Percentiles rank a stretch among this genome's conserved stretches.
Evolutionary conservation across 2,888 invertebrate genomes (phyloP).

Genomic region (Pammene fasciana): DNA sequence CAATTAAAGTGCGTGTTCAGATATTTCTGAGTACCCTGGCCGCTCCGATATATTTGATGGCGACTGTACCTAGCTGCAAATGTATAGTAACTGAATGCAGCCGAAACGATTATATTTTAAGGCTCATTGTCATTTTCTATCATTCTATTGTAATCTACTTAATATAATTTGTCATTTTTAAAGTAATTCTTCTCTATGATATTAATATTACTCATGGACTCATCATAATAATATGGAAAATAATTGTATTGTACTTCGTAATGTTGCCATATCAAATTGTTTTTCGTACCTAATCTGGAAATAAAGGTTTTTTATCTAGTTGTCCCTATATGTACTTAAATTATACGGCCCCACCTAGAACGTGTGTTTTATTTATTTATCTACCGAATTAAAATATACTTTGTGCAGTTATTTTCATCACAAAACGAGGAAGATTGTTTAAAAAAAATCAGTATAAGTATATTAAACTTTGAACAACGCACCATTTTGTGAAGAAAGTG

Average conservation of each 20-base stretch:
- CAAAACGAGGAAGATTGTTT: too few relatives aligned
- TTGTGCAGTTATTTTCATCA: too few relatives aligned
- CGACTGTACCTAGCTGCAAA: too few relatives aligned
- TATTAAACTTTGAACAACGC: too few relatives aligned
- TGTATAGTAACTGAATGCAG: not conserved
- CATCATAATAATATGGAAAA: conserved; percentile 55
- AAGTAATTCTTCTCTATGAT: conserved; percentile 52
- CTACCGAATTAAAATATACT: not conserved
- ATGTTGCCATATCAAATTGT: conserved; percentile 79
- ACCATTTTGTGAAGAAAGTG: too few relatives aligned
- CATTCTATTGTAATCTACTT: conserved; percentile 50
- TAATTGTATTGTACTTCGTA: conserved; percentile 63
- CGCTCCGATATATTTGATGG: too few relatives aligned
- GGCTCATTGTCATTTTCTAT: conserved; percentile 55
- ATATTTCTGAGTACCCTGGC: too few relatives aligned
- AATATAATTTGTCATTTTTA: conserved; percentile 59
- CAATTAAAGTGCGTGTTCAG: too few relatives aligned
- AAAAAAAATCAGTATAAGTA: too few relatives aligned
- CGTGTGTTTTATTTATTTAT: conserved; percentile 52
- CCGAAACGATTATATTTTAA: conserved; percentile 45
- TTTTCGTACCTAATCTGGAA: conserved; percentile 71
- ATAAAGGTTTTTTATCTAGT: conserved; percentile 77
- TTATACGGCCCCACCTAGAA: conserved; percentile 73
- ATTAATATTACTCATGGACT: conserved; percentile 52
- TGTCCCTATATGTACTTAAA: conserved; percentile 76